Evolutionary conservation across 2,113 vertebrate species (phyloP), one percentile per base, ranked within the genome.

Genomic region (Dasyprocta punctata): DNA sequence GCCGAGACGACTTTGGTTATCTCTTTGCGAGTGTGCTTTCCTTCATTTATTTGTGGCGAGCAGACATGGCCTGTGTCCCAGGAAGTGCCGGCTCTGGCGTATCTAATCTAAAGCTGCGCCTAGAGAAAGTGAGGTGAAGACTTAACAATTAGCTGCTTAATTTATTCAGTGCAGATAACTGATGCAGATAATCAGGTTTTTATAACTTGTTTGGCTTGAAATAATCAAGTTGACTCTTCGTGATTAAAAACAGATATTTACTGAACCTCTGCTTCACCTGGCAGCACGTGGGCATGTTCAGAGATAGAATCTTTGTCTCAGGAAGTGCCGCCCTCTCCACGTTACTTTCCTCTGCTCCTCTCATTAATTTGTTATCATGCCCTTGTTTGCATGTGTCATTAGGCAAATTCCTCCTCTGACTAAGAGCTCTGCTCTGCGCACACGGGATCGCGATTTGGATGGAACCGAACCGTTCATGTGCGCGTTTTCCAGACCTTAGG

Each of bases 261-360:
- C 82, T 38, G 54, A 54, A 26, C 90, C 84, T 89, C 52, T 3
- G 20, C 87, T 49, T 73, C 1, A 30, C 30, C n/a, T 90, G 7
- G 20, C 47, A 19, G 22, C 54, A 12, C 6, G 36, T 5, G 22
- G n/a, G 36, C 52, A 10, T 13, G 7, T 20, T 47, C 19, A 1
- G 36, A 89, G 97, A 97, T 73, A 67, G 4, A 22, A 92, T 97
- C 96, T 94, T 41, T 14, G 47, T 36, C 10, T 36, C 75, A 87
- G 81, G 38, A 96, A 81, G 88, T 94, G 69, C 89, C 78, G 67
- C 52, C 26, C 41, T 56, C 61, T 73, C 71, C 33, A 16, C 33
- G 20, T 78, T 16, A 56, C 88, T 88, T 88, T 87, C 24, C 49
- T 58, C 65, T 52, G 26, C 19, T 67, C 36, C 19, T 90, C 77